These are phyloP conservation scores for Oryzaephilus surinamensis DNA, from an alignment of 1,140 invertebrate species.

Conservation along the genomic window DNA sequence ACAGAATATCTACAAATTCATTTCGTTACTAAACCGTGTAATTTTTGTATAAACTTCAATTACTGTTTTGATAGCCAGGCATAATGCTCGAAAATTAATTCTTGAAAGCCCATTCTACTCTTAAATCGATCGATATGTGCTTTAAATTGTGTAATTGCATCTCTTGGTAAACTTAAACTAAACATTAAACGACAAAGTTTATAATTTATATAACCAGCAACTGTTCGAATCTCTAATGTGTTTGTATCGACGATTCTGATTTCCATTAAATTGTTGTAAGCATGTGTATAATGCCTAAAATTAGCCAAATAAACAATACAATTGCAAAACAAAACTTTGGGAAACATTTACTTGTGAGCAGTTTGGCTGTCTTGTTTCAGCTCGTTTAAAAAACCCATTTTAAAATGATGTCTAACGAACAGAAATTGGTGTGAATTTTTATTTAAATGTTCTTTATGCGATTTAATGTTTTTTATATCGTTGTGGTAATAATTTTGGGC, in stretches of 20 bases:
- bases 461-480: slow-evolving; percentile 77
- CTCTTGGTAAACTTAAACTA: slow-evolving; percentile 74
- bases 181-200: slow-evolving; percentile 89
- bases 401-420: slow-evolving; percentile 93
- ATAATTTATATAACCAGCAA: slow-evolving; percentile 93
- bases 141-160: slow-evolving; percentile 89
- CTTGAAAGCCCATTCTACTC: slow-evolving; percentile 59
- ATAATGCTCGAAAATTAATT: slow-evolving; percentile 88
- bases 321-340: slow-evolving; percentile 2
- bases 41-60: slow-evolving; percentile 28
- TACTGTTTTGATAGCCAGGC: slow-evolving; percentile 96
- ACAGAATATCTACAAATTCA: slow-evolving; percentile 44
- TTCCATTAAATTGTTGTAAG: slow-evolving; percentile 81
- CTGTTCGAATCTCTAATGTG: slow-evolving; percentile 83
- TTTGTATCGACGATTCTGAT: slow-evolving; percentile 82
- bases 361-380: slow-evolving; percentile 79
- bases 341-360: slow-evolving; percentile 67
- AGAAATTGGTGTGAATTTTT: slow-evolving; percentile 85
- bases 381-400: slow-evolving; percentile 94
- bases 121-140: slow-evolving; percentile 85
- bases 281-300: slow-evolving; percentile 81
- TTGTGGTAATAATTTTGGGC: slow-evolving; percentile 86
- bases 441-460: slow-evolving; percentile 82
- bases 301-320: slow-evolving; percentile 20
- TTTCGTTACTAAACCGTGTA: background rate